Conservation (phyloP, 2,888 invertebrate genomes). For the Dione vanillae region DNA sequence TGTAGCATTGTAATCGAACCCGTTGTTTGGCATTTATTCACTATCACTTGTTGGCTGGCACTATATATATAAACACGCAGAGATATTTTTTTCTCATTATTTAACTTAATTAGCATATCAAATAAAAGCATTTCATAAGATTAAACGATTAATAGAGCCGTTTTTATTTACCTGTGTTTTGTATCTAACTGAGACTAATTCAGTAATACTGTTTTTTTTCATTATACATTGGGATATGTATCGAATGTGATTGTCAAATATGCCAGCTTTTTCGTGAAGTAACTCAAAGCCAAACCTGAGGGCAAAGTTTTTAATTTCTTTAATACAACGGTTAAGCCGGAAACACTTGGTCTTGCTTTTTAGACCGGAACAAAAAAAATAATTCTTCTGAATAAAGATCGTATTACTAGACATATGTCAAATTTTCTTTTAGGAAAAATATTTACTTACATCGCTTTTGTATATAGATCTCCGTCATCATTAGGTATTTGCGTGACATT, state of each 20-base stretch:
- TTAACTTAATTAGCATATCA: too few relatives aligned
- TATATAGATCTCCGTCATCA: slow-evolving; percentile 74
- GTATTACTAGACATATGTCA: too few relatives aligned
- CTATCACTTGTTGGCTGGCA: too few relatives aligned
- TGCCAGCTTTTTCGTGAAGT: slow-evolving; percentile 75
- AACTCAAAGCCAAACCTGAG: slow-evolving; percentile 79
- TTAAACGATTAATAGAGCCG: background rate
- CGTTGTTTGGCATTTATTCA: too few relatives aligned
- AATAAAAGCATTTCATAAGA: background rate
- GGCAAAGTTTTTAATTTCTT: background rate
- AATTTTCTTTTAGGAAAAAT: background rate
- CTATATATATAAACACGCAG: too few relatives aligned
- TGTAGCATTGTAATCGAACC: too few relatives aligned
- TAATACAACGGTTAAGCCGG: too few relatives aligned
- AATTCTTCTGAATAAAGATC: too few relatives aligned
- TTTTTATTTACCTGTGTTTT: slow-evolving; percentile 71
- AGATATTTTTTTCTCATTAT: too few relatives aligned
- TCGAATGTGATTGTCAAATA: slow-evolving; percentile 73
- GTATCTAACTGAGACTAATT: slow-evolving; percentile 69
- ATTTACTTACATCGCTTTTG: slow-evolving; percentile 82
- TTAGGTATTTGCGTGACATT: slow-evolving; percentile 78
- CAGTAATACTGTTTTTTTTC: slow-evolving; percentile 71
- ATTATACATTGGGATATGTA: slow-evolving; percentile 77
- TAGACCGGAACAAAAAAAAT: too few relatives aligned
- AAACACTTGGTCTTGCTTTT: too few relatives aligned